Base-by-base conservation (phyloP, 2,888 invertebrate genomes). In the Beris chalybata region DNA sequence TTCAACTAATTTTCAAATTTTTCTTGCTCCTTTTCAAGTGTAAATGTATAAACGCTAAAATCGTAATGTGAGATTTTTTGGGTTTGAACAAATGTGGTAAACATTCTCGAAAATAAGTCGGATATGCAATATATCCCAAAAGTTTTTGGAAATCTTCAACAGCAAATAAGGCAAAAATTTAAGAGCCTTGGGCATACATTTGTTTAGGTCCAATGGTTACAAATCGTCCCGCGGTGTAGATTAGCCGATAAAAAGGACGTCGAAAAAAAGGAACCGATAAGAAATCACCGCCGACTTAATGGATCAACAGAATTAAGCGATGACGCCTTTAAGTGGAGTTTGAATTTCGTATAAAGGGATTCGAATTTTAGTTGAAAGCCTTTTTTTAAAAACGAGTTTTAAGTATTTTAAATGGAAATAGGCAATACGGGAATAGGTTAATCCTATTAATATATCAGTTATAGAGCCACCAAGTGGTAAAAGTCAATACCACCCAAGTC, bases 41-140 rank as follows among this genome's bases (percentile, higher is more conserved):
- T 3, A 2, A 22, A 22, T 22, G 22, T 3, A 22, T 22, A 22
- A 22, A 22, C 22, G 48, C 13, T 7, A 48, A 48, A 48, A 15
- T 15, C n/a, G 44, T n/a, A 63, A 63, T 38, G 22, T 38, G 64
- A 64, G 38, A 64, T 45, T 47, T 56, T 15, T 44, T 55, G 30
- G 38, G 55, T 65, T 22, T 65, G 38, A 32, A 65, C 55, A 56
- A 65, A 65, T 65, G 65, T 65, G 65, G 65, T 65, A 65, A 65
- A 65, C 65, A 65, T 65, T 45, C 38, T 47, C 44, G 38, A 38
- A 38, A 38, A 9, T 38, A 38, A 38, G 44, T 31, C 44, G 13
- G 55, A 52, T 54, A 54, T 55, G 22, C 56, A 47, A 65, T 32
- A 48, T n/a, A 65, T 15, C 9, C 32, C 11, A 15, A 15, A 54